A percentile compares a stretch with the other conserved stretches of the same genome.
These are phyloP conservation scores for Cinara cedri DNA, from an alignment of 2,888 invertebrate genomes.

Conservation along the genomic window DNA sequence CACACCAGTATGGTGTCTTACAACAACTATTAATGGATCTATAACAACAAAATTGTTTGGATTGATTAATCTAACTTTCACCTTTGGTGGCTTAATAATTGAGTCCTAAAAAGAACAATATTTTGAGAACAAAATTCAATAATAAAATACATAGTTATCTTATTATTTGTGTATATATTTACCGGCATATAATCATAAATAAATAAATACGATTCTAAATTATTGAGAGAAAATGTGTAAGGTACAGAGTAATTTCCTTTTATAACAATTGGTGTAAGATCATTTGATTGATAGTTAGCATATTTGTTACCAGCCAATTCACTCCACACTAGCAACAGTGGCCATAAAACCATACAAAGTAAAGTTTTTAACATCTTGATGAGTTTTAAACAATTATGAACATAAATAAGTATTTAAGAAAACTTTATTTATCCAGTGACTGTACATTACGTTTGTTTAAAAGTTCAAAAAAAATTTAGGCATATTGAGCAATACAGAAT, in stretches of 20 bases:
- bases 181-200: slow-evolving; percentile 65
- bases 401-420: background rate
- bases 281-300: background rate
- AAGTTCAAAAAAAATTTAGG: background rate
- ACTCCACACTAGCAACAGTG: background rate
- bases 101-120: slow-evolving; percentile 6
- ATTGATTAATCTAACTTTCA: slow-evolving; percentile 23
- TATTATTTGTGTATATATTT: background rate
- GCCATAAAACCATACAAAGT: background rate
- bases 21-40: slow-evolving; percentile 75
- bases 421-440: background rate
- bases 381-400: background rate
- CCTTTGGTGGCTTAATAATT: slow-evolving; percentile 12
- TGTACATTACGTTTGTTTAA: background rate
- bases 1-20: slow-evolving; percentile 75
- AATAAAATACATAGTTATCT: background rate
- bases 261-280: slow-evolving; percentile 23
- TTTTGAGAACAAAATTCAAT: background rate
- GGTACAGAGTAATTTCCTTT: slow-evolving; percentile 60
- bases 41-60: slow-evolving; percentile 62
- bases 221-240: slow-evolving; percentile 64
- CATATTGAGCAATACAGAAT: background rate
- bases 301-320: background rate
- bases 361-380: slow-evolving; percentile 18
- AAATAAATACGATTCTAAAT: slow-evolving; percentile 66